Evolutionary conservation across 2,888 invertebrate species (phyloP), one percentile per base, ranked within the genome.

Genomic region (Phoenoteleia sp.): DNA sequence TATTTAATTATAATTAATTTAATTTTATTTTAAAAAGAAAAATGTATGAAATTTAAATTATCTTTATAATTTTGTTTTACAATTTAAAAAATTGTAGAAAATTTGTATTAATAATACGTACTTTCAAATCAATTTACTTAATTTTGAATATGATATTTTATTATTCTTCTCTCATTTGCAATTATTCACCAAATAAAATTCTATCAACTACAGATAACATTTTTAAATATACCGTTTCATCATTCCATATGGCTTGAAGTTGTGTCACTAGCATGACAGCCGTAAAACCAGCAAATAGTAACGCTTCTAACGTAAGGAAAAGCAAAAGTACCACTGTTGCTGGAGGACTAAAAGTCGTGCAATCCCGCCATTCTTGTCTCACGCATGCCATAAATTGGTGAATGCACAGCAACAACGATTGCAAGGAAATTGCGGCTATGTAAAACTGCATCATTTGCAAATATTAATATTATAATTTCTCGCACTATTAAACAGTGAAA

Each of bases 201-300:
- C n/a, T n/a, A n/a, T n/a, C n/a, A n/a, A n/a, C n/a, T n/a, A n/a
- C n/a, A n/a, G n/a, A n/a, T n/a, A n/a, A n/a, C n/a, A n/a, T n/a
- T n/a, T 79, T 74, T 49, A 21, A 72, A 89, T 88, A 94, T 94
- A 97, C 98, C 89, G 99, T 99, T 95, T 99, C 99, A 94, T 99
- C 99, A 92, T 98, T 98, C 96, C 99, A 98, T 92, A 99, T 99
- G 25, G 99, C 99, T 92, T 98, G 98, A 47, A 99, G 94, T 94
- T 99, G 99, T 0, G 99, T 99, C 58, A 98, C 98, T 89, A 99
- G 96, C 99, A 99, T 99, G 47, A 99, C 98, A 25, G 97, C 97
- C 0, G 99, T 99, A 94, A 99, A 99, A 88, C 99, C 98, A 21
- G 99, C 98, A 94, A 99, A 99, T 58, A 99, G 95, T 42, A 99